Conservation (phyloP, 2,113 vertebrate species). For the Carassius auratus region DNA sequence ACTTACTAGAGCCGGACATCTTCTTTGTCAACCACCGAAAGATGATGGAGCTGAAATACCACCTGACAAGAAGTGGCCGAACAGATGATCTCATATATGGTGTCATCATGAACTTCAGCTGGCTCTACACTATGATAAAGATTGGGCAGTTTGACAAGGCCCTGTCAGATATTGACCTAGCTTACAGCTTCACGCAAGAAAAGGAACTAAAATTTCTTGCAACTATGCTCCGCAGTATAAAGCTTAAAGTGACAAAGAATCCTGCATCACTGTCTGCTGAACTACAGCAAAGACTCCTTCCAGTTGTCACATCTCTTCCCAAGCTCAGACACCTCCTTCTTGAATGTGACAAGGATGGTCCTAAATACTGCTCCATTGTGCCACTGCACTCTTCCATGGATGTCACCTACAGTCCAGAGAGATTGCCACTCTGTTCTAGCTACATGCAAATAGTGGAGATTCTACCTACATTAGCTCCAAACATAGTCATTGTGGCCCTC, state of each 20-base stretch:
- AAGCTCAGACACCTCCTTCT: slow-evolving; percentile 94
- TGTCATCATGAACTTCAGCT: slow-evolving; percentile 99
- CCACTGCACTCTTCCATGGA: slow-evolving; percentile 98
- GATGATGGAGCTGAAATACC: slow-evolving; percentile 94
- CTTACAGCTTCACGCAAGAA: slow-evolving; percentile 91
- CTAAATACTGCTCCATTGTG: slow-evolving; percentile 98
- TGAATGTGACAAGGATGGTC: slow-evolving; percentile 96
- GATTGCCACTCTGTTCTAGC: slow-evolving; percentile 89
- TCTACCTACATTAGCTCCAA: slow-evolving; percentile 90
- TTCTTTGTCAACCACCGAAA: slow-evolving; percentile 99
- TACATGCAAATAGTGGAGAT: slow-evolving; percentile 95
- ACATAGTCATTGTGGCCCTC: slow-evolving; percentile 89
- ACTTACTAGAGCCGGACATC: slow-evolving; percentile 93
- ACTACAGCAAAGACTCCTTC: slow-evolving; percentile 93
- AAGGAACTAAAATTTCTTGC: slow-evolving; percentile 94
- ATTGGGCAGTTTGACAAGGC: slow-evolving; percentile 96
- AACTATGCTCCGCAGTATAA: slow-evolving; percentile 86
- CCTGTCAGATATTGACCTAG: slow-evolving; percentile 89
- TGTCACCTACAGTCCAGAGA: slow-evolving; percentile 93
- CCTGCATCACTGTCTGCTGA: slow-evolving; percentile 94
- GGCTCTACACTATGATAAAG: slow-evolving; percentile 99
- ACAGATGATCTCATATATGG: slow-evolving; percentile 93
- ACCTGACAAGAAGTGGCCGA: slow-evolving; percentile 89
- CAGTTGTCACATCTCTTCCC: slow-evolving; percentile 93
- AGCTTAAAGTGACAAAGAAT: slow-evolving; percentile 86